A percentile compares a stretch with the other conserved stretches of the same genome.
These are phyloP conservation scores for Zosterops hypoxanthus DNA, from an alignment of 2,113 vertebrate genomes.

Conservation along the genomic window DNA sequence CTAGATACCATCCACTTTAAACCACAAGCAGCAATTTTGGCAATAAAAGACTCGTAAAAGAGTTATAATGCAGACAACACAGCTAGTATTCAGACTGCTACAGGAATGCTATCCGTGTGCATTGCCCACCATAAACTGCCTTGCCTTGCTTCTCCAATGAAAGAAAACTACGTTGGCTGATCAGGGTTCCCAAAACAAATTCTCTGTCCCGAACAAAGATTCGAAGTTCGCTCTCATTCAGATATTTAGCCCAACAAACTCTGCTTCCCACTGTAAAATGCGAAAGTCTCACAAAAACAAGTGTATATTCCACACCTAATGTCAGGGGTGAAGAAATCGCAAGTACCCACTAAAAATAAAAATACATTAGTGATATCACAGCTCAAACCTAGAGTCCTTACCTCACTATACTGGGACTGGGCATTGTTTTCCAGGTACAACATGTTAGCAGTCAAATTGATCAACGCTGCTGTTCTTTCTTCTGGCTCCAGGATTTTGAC, in stretches of 20 bases:
- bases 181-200: background rate
- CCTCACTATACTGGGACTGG: slow-evolving; percentile 95
- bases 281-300: background rate
- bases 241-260: background rate
- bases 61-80: background rate
- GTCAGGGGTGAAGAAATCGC: background rate
- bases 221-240: background rate
- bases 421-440: slow-evolving; percentile 98
- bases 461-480: slow-evolving; percentile 95
- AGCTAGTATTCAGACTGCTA: background rate
- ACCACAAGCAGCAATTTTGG: background rate
- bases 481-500: slow-evolving; percentile 96
- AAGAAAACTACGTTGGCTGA: background rate
- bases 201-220: background rate
- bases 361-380: background rate
- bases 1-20: background rate
- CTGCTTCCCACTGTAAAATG: background rate
- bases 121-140: background rate
- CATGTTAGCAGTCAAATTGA: slow-evolving; percentile 99
- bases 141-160: background rate
- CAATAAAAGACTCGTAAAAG: background rate
- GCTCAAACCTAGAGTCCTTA: slow-evolving; percentile 80
- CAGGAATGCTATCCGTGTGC: background rate
- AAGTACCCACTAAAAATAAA: background rate
- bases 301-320: background rate